phyloP scores from a whole-genome alignment of 64 coral and sea anemone species.

The Dendrophyllia cribrosa region DNA sequence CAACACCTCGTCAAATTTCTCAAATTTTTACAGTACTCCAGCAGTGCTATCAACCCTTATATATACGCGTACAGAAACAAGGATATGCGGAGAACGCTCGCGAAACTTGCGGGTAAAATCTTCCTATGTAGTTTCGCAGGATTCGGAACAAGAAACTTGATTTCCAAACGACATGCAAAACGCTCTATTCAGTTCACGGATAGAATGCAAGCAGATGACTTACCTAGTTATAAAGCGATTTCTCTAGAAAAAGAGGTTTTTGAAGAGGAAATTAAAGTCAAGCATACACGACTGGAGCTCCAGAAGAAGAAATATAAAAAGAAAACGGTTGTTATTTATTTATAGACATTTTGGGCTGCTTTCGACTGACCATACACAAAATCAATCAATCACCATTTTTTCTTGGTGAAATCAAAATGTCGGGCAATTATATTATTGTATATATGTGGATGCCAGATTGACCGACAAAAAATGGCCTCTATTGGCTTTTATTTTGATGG shows the following conservation, averaged over 20 bases:
- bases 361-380: too few species aligned
- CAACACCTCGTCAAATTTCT: constrained; percentile 48
- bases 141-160: background rate
- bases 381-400: too few species aligned
- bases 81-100: constrained; percentile 30
- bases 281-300: background rate
- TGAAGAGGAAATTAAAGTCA: background rate
- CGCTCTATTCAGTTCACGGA: background rate
- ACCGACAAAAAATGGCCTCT: too few species aligned
- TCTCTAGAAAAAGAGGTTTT: background rate
- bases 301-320: background rate
- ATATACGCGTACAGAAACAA: constrained; percentile 70
- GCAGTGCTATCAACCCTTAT: constrained; percentile 66
- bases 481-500: too few species aligned
- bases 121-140: constrained; percentile 4
- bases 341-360: background rate
- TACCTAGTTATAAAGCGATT: background rate
- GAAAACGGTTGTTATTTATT: constrained; percentile 26
- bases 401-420: too few species aligned
- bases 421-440: too few species aligned
- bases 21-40: constrained; percentile 87
- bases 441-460: too few species aligned
- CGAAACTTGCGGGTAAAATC: constrained; percentile 21
- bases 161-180: background rate
- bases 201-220: background rate